phyloP scores from a whole-genome alignment of 2,888 invertebrate genomes.

The Lasioglossum morio region DNA sequence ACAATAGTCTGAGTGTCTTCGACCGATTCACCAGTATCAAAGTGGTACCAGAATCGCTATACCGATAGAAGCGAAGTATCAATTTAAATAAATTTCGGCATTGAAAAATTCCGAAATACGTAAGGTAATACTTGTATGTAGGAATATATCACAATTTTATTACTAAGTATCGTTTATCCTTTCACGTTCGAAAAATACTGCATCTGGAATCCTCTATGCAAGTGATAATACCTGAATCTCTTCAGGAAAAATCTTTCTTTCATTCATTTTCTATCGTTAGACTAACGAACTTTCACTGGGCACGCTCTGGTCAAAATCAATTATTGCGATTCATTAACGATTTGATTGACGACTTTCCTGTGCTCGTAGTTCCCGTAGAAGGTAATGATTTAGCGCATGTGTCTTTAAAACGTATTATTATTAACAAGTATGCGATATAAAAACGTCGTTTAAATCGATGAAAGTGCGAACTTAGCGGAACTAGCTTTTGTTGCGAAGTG shows the following conservation, averaged over 20 bases:
- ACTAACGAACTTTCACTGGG: neutral
- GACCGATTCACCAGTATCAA: neutral
- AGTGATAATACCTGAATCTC: conserved; percentile 8
- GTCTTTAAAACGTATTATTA: conserved; percentile 7
- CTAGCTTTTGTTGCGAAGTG: conserved; percentile 35
- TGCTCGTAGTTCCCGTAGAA: conserved; percentile 8
- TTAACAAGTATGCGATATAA: conserved; percentile 3
- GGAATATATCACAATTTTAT: conserved; percentile 44
- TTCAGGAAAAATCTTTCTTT: neutral
- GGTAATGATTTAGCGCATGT: neutral
- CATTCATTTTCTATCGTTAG: neutral
- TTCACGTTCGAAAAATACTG: conserved; percentile 22
- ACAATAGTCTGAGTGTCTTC: neutral
- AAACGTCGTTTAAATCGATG: conserved; percentile 20
- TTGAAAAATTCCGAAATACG: conserved; percentile 2
- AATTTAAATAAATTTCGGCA: neutral
- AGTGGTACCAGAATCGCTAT: neutral
- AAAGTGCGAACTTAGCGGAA: conserved; percentile 10
- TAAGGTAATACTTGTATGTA: conserved; percentile 34
- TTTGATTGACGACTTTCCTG: neutral
- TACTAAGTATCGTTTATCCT: conserved; percentile 10
- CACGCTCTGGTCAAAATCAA: conserved; percentile 1
- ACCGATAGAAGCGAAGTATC: neutral
- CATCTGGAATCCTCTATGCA: neutral
- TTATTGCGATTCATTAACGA: neutral